These are phyloP conservation scores for Pterocles burchelli DNA, from an alignment of 2,113 vertebrate species.

Conservation along the genomic window DNA sequence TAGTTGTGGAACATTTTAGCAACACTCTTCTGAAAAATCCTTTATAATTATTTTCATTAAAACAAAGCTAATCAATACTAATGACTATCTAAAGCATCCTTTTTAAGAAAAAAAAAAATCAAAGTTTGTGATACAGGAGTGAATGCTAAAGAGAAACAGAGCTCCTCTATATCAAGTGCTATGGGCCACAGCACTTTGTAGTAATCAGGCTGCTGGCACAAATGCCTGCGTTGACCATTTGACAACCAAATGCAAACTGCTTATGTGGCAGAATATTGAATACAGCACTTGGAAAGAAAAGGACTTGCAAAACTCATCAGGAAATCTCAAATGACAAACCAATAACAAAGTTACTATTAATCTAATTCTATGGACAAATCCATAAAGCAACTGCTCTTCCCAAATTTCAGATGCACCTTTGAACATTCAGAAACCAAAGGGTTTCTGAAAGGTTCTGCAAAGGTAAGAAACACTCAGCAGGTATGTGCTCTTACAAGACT, in stretches of 20 bases:
- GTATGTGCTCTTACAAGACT: not conserved
- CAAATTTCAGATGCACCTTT: not conserved
- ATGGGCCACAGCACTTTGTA: not conserved
- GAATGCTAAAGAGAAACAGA: not conserved
- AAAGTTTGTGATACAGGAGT: not conserved
- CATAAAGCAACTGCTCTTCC: not conserved
- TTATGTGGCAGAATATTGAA: slow-evolving; percentile 45
- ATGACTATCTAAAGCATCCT: not conserved
- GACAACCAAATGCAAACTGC: slow-evolving; percentile 64
- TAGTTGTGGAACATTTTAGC: not conserved
- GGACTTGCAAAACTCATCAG: not conserved
- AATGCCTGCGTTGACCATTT: slow-evolving; percentile 24
- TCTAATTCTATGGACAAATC: not conserved
- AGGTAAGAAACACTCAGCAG: not conserved
- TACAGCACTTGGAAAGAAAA: slow-evolving; percentile 2
- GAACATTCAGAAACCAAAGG: not conserved
- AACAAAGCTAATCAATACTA: not conserved
- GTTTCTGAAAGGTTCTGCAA: not conserved
- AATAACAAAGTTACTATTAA: not conserved
- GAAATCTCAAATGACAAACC: not conserved
- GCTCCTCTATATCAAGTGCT: not conserved
- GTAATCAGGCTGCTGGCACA: slow-evolving; percentile 65
- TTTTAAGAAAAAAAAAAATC: not conserved
- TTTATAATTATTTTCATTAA: not conserved
- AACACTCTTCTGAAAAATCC: not conserved